phyloP scores from a whole-genome alignment of 2,113 vertebrate species.

The Hemibagrus wyckioides region DNA sequence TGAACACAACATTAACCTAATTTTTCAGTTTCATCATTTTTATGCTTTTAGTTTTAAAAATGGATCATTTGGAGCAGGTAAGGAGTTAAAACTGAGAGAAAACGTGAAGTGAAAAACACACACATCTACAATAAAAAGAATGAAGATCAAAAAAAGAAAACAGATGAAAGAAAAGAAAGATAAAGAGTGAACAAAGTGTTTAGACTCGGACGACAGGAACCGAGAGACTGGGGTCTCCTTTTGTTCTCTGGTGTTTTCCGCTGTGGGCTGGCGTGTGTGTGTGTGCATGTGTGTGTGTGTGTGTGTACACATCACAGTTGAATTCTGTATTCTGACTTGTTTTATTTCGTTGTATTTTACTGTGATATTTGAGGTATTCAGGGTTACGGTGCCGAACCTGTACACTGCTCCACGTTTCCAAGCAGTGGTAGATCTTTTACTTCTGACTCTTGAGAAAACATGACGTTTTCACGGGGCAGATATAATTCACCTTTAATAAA shows the following conservation, averaged over 20 bases:
- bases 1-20: too few species aligned
- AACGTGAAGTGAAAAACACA: neutral
- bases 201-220: neutral
- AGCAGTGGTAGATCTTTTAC: neutral
- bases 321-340: neutral
- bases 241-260: neutral
- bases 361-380: neutral
- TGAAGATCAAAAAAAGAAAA: neutral
- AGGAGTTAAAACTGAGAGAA: neutral
- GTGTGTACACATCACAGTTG: neutral
- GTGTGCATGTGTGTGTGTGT: neutral
- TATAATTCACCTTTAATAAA: slow-evolving; percentile 5
- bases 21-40: too few species aligned
- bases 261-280: neutral
- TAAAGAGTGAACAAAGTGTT: neutral
- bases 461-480: neutral
- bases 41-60: too few species aligned
- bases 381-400: neutral
- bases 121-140: neutral
- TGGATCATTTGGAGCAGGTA: neutral
- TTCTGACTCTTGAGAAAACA: neutral
- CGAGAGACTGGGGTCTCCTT: neutral
- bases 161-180: neutral
- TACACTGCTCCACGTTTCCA: neutral
- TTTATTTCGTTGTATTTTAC: neutral